These are phyloP conservation scores for Bruchidius siliquastri DNA, from an alignment of 2,888 invertebrate genomes.

Conservation along the genomic window DNA sequence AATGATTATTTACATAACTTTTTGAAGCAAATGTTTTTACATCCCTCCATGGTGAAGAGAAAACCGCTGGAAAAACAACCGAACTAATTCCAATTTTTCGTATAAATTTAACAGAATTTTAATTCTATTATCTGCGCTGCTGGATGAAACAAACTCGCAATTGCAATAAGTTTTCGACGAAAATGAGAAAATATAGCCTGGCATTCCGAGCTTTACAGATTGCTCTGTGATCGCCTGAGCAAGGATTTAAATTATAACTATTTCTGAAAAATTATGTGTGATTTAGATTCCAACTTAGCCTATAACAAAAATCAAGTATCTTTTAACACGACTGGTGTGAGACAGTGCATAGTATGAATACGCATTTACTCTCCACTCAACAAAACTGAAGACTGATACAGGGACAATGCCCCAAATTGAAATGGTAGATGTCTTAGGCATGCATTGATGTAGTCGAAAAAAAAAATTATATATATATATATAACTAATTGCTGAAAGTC, in stretches of 20 bases:
- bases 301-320: too few relatives aligned
- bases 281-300: not conserved
- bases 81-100: not conserved
- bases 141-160: not conserved
- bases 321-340: too few relatives aligned
- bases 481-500: too few relatives aligned
- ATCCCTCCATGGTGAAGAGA: not conserved
- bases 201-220: not conserved
- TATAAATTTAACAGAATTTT: not conserved
- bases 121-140: not conserved
- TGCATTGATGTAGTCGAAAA: too few relatives aligned
- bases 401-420: too few relatives aligned
- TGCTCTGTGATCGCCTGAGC: not conserved
- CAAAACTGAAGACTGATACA: too few relatives aligned
- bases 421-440: too few relatives aligned
- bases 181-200: not conserved
- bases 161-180: not conserved
- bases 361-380: too few relatives aligned
- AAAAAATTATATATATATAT: too few relatives aligned
- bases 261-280: not conserved
- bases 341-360: too few relatives aligned
- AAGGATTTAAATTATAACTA: not conserved
- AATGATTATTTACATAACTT: not conserved
- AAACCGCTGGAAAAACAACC: not conserved
- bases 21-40: not conserved